Evolutionary conservation across 2,113 vertebrate species (phyloP).

Genomic region (Nothobranchius kuhntae): DNA sequence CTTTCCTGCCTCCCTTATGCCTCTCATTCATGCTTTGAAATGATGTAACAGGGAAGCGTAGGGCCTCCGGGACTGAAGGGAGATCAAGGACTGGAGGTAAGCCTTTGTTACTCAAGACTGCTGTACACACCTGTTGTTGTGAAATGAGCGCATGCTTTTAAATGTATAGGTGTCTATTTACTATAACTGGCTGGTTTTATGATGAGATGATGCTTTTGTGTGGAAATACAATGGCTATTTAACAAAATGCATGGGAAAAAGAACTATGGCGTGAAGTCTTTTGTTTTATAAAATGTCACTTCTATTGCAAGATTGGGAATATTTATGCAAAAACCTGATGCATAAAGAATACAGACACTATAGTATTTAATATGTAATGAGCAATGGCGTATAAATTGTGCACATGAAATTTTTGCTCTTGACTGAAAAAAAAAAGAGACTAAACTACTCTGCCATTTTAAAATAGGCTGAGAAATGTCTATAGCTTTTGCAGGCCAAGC

Average conservation of each 20-base stretch:
- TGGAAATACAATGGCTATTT: background rate
- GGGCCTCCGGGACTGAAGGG: conserved; percentile 84
- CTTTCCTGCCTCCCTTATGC: background rate
- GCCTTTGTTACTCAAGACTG: conserved; percentile 14
- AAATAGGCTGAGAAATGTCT: conserved; percentile 11
- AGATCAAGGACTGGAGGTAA: conserved; percentile 85
- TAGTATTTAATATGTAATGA: background rate
- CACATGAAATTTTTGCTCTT: background rate
- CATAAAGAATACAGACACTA: too few species aligned
- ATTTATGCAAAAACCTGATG: background rate
- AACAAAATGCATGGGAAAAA: too few species aligned
- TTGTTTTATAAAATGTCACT: conserved; percentile 2
- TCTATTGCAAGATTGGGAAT: conserved; percentile 37
- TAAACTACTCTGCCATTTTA: conserved; percentile 1
- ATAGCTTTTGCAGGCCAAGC: conserved; percentile 1
- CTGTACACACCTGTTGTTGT: background rate
- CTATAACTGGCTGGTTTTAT: background rate
- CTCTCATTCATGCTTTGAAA: conserved; percentile 12
- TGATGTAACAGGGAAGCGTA: conserved; percentile 82
- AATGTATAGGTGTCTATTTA: background rate
- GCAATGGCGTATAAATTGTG: background rate
- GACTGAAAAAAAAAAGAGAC: conserved; percentile 11
- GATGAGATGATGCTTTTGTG: background rate
- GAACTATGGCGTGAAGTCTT: background rate
- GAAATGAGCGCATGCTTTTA: background rate